phyloP scores from a whole-genome alignment of 2,113 vertebrate genomes.

The Mus pahari region DNA sequence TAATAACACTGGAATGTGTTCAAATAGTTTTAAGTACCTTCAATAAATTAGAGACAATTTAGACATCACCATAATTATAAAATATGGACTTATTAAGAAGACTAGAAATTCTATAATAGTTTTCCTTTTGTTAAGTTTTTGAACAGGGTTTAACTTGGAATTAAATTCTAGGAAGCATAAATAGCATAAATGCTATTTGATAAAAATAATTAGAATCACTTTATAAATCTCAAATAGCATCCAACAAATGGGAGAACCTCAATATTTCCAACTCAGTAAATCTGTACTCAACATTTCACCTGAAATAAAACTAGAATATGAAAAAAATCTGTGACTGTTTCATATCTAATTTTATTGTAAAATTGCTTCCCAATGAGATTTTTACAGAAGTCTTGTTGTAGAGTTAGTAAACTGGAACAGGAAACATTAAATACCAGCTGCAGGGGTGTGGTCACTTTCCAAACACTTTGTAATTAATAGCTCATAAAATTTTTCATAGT shows the following conservation, averaged over 20 bases:
- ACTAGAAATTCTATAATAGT: not conserved
- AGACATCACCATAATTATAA: not conserved
- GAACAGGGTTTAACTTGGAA: slow-evolving; percentile 33
- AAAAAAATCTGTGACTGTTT: not conserved
- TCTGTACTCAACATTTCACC: slow-evolving; percentile 71
- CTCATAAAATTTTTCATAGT: slow-evolving; percentile 58
- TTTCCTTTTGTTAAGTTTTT: not conserved
- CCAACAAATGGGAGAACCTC: slow-evolving; percentile 30
- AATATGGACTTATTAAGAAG: slow-evolving; percentile 23
- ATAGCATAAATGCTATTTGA: slow-evolving; percentile 11
- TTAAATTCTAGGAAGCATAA: not conserved
- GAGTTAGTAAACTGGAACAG: slow-evolving; percentile 14
- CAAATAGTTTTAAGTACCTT: not conserved
- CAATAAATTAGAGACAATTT: slow-evolving; percentile 55
- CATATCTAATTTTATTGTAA: not conserved
- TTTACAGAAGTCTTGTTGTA: not conserved
- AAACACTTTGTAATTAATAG: slow-evolving; percentile 61
- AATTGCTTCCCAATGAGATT: slow-evolving; percentile 34
- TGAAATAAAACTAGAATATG: slow-evolving; percentile 48
- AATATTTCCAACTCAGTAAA: slow-evolving; percentile 68
- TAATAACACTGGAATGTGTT: not conserved
- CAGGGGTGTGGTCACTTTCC: slow-evolving; percentile 4
- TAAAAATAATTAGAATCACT: not conserved
- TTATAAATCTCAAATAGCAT: slow-evolving; percentile 33
- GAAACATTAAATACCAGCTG: slow-evolving; percentile 40